A percentile compares a stretch with the other conserved stretches of the same genome.
Conservation (phyloP, 2,888 invertebrate species). For the Cataglyphis rosenhaueri region DNA sequence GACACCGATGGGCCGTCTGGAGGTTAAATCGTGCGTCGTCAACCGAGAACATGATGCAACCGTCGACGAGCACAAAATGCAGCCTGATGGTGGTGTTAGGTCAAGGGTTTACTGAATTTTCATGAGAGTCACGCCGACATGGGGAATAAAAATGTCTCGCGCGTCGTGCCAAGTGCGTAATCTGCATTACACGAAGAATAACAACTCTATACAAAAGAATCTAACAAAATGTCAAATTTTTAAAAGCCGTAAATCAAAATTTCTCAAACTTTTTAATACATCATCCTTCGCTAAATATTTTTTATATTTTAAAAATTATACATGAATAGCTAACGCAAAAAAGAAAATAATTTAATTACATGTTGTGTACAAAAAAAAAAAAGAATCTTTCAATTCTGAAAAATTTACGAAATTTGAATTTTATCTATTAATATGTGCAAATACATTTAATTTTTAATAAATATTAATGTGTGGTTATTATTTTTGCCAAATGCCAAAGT, state of each 20-base stretch:
- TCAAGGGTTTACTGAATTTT: constrained; percentile 71
- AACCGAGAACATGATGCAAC: constrained; percentile 65
- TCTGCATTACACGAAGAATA: constrained; percentile 35
- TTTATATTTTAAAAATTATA: neutral
- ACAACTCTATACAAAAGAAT: neutral
- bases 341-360: neutral
- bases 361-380: neutral
- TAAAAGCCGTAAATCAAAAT: neutral
- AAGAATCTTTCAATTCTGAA: neutral
- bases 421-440: neutral
- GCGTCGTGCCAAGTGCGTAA: constrained; percentile 48
- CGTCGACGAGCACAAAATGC: constrained; percentile 51
- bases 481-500: neutral
- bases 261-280: neutral
- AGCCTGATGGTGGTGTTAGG: constrained; percentile 54
- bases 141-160: constrained; percentile 33
- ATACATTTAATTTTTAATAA: neutral
- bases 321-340: neutral
- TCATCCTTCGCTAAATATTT: neutral
- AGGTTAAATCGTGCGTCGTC: constrained; percentile 72
- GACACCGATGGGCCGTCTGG: constrained; percentile 67
- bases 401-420: neutral
- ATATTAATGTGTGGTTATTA: neutral
- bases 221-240: constrained; percentile 24
- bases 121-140: constrained; percentile 60